A percentile compares a stretch with the other conserved stretches of the same genome.
These are phyloP conservation scores for Neosilurus mollespiculum DNA, from an alignment of 2,797 vertebrate genomes.

Conservation along the genomic window DNA sequence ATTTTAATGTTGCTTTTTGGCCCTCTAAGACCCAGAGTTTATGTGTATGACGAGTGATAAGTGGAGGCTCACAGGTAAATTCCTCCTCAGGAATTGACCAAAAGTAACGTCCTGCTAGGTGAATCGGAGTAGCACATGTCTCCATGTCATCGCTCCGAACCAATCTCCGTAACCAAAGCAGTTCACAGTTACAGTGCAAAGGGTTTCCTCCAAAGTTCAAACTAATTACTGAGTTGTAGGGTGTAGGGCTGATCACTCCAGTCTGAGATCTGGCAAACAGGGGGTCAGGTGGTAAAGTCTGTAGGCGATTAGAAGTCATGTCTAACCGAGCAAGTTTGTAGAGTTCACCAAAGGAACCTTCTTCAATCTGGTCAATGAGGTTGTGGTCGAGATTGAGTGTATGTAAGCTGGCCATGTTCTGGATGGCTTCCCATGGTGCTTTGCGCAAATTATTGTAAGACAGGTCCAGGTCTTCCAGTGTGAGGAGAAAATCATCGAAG, in stretches of 20 bases:
- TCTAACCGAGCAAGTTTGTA: slow-evolving; percentile 88
- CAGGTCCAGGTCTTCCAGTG: slow-evolving; percentile 88
- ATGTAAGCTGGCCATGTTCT: slow-evolving; percentile 88
- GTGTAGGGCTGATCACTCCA: slow-evolving; percentile 82
- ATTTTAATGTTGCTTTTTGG: slow-evolving; percentile 73
- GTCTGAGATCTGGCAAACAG: slow-evolving; percentile 85
- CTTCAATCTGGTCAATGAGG: slow-evolving; percentile 84
- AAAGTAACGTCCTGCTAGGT: slow-evolving; percentile 82
- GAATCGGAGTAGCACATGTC: slow-evolving; percentile 84
- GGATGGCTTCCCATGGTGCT: slow-evolving; percentile 88
- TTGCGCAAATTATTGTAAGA: slow-evolving; percentile 89
- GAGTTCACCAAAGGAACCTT: slow-evolving; percentile 86
- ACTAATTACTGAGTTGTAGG: slow-evolving; percentile 79
- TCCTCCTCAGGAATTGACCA: slow-evolving; percentile 79
- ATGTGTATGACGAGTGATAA: slow-evolving; percentile 79
- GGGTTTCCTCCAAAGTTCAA: slow-evolving; percentile 90
- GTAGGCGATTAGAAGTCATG: slow-evolving; percentile 90
- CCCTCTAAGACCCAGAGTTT: slow-evolving; percentile 78
- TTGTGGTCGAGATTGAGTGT: slow-evolving; percentile 92
- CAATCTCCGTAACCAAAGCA: slow-evolving; percentile 86
- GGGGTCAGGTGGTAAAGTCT: slow-evolving; percentile 86
- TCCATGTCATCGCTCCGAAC: slow-evolving; percentile 87
- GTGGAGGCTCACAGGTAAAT: slow-evolving; percentile 77
- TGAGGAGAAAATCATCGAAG: slow-evolving; percentile 87
- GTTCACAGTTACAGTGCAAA: slow-evolving; percentile 90